Evolutionary conservation across 2,113 vertebrate genomes (phyloP).

Genomic region (Elephantulus edwardii): DNA sequence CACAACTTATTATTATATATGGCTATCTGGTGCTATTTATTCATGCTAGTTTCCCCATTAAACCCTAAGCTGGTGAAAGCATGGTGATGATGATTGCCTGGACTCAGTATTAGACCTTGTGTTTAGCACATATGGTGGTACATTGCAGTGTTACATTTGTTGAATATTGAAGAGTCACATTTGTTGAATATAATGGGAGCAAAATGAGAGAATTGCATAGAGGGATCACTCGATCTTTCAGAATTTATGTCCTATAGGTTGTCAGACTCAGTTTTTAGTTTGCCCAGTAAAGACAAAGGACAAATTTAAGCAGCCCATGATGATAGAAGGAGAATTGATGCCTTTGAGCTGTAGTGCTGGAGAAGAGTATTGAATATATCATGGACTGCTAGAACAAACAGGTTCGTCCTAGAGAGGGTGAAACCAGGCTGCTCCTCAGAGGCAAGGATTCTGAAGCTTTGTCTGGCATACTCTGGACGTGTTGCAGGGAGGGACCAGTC

Average conservation of each 20-base stretch:
- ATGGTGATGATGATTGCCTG: background rate
- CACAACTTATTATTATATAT: background rate
- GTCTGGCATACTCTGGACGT: too few relatives aligned
- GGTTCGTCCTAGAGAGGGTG: too few relatives aligned
- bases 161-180: background rate
- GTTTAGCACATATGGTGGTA: background rate
- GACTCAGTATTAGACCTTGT: background rate
- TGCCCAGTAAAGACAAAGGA: background rate
- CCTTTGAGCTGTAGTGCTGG: too few relatives aligned
- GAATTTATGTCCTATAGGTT: conserved; percentile 28
- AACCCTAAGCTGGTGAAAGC: background rate
- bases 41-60: background rate
- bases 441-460: too few relatives aligned
- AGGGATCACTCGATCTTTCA: conserved; percentile 19
- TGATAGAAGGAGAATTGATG: too few relatives aligned
- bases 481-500: too few relatives aligned
- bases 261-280: background rate
- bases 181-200: conserved; percentile 46
- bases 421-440: too few relatives aligned
- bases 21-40: background rate
- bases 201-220: conserved; percentile 36
- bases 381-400: too few relatives aligned
- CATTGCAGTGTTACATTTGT: background rate
- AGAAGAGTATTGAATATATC: too few relatives aligned
- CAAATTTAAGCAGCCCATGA: background rate